Conservation (phyloP, 2,113 vertebrate genomes). For the Rhineura floridana region DNA sequence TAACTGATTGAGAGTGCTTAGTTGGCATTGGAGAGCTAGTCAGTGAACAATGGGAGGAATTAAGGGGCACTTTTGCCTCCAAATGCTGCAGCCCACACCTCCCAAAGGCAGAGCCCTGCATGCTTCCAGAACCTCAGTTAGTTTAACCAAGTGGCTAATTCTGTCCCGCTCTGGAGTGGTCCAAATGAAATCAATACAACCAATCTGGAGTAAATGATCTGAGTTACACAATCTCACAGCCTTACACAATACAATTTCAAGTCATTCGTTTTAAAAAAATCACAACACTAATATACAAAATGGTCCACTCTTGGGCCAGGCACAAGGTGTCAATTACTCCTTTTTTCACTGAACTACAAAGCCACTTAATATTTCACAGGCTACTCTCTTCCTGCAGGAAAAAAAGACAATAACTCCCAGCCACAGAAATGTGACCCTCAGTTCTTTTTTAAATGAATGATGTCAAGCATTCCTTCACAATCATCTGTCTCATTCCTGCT, state of each 20-base stretch:
- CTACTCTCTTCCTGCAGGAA: not conserved
- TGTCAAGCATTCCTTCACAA: conserved; percentile 2
- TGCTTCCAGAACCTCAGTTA: too few relatives aligned
- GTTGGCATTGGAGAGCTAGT: not conserved
- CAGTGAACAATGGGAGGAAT: not conserved
- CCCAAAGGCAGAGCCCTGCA: not conserved
- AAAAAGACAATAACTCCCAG: not conserved
- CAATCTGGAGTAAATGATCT: not conserved
- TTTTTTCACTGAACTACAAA: not conserved
- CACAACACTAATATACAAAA: not conserved
- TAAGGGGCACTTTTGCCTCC: not conserved
- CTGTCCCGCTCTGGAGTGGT: not conserved
- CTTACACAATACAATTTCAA: not conserved
- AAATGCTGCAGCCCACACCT: not conserved
- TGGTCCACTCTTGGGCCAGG: not conserved
- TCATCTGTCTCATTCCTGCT: not conserved
- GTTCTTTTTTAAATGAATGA: conserved; percentile 11
- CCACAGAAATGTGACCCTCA: conserved; percentile 17
- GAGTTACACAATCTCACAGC: not conserved
- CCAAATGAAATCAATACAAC: not conserved
- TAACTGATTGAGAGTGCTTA: too few relatives aligned
- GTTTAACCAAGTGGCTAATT: not conserved
- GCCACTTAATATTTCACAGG: not conserved
- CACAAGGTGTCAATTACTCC: not conserved
- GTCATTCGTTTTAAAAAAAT: not conserved